These are phyloP conservation scores for Sebastes reedi DNA, from an alignment of 2,797 vertebrate genomes.

Conservation along the genomic window DNA sequence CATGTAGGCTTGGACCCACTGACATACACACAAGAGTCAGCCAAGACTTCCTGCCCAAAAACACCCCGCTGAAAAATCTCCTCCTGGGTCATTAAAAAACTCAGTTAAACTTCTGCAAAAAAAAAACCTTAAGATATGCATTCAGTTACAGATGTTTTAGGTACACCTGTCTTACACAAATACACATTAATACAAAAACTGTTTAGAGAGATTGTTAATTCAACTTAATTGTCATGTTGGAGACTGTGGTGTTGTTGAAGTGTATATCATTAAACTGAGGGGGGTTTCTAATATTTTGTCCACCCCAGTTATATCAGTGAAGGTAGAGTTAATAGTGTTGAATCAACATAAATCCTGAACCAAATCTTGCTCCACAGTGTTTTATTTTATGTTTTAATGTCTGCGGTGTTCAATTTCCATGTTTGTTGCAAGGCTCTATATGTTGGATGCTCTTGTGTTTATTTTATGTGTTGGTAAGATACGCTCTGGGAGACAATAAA, in stretches of 20 bases:
- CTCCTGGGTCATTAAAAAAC: background rate
- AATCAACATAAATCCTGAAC: background rate
- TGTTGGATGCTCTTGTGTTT: background rate
- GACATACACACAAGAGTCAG: conserved; percentile 37
- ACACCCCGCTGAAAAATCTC: conserved; percentile 5
- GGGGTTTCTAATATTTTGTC: background rate
- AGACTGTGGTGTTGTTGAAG: background rate
- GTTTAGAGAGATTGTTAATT: background rate
- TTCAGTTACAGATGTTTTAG: background rate
- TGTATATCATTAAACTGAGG: background rate
- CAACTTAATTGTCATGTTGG: background rate
- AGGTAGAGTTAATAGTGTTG: background rate
- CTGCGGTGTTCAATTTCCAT: background rate
- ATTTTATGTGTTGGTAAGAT: background rate
- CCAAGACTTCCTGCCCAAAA: conserved; percentile 36
- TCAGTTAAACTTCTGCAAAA: background rate
- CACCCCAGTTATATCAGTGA: background rate
- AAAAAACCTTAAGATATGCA: background rate
- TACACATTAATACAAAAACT: background rate
- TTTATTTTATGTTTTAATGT: background rate
- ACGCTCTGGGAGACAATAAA: background rate
- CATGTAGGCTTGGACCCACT: conserved; percentile 40
- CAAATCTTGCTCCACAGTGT: background rate
- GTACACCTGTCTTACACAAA: background rate
- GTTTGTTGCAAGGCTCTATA: background rate